Evolutionary conservation across 2,113 vertebrate genomes (phyloP).

Genomic region (pig (Sus scrofa)): T2T-Sscrofa CM000814.6:1029501-1030000

Average conservation of each 20-base stretch:
- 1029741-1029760: background rate
- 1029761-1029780: background rate
- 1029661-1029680: background rate
- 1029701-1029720: background rate
- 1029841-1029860: background rate
- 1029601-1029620: too few species aligned
- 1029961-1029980: fast-evolving
- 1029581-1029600: fast-evolving
- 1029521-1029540: background rate
- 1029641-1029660: background rate
- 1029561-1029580: fast-evolving
- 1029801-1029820: too few species aligned
- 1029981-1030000: background rate
- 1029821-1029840: background rate
- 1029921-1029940: fast-evolving
- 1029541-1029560: fast-evolving
- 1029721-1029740: background rate
- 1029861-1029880: fast-evolving
- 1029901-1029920: fast-evolving
- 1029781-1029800: background rate
- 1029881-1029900: fast-evolving
- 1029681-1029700: background rate
- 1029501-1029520: background rate
- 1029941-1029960: background rate
- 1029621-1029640: fast-evolving